Base-by-base conservation (phyloP, 2,888 invertebrate genomes). In the Eremobia ochroleuca region DNA sequence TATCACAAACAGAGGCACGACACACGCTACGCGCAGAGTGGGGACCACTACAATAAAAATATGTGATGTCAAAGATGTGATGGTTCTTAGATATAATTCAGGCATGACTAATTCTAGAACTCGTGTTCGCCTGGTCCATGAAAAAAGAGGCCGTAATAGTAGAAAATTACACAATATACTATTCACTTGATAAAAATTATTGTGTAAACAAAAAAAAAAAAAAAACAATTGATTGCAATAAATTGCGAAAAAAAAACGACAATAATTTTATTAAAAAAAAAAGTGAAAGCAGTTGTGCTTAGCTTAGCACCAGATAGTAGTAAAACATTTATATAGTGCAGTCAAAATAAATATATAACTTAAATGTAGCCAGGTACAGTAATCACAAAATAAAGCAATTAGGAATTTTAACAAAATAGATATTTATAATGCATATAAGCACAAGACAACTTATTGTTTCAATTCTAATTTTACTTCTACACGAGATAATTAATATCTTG, bases 71-170 rank as follows among this genome's bases (percentile, higher is more conserved):
- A 68, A 37, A 52, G 34, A 62, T 62, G 31, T 55, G 25, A 69
- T 70, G 37, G 25, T 37, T 28, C 37, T 55, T 55, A 64, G 8
- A 28, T 69, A 79, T 70, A 72, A n/a, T 64, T 70, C 70, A 70
- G 37, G 64, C 79, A 68, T 34, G 62, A 52, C 43, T 61, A 67
- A 61, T 66, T 68, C 59, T 71, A 71, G 62, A 69, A 68, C 52
- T 62, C 79, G 55, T 52, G 40, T 64, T 37, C 31, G 21, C 55
- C 43, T 21, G 21, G 31, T 37, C 46, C 31, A 64, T 28, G 25
- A 73, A 25, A 40, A 28, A 40, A 31, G n/a, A 79, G 37, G 31
- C 37, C 31, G 21, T 64, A 28, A 46, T 62, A 71, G 28, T 46
- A n/a, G 18, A 52, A 67, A 43, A 62, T 62, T 31, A 64, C 37